phyloP scores from a whole-genome alignment of 2,888 invertebrate species.

The Chloromyia formosa region DNA sequence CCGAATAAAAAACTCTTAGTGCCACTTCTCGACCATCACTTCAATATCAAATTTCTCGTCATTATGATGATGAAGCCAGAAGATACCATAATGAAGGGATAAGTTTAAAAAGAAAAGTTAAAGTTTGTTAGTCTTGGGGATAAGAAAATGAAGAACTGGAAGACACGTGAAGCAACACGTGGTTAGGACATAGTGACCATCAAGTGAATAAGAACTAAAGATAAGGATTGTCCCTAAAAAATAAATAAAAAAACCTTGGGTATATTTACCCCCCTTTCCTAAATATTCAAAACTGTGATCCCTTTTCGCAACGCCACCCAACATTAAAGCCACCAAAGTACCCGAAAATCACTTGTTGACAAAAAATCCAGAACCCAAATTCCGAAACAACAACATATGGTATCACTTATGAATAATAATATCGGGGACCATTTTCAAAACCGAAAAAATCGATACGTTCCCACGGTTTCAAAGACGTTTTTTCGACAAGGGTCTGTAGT shows the following conservation, averaged over 20 bases:
- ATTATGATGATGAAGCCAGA: neutral
- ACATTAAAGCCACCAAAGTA: too few relatives aligned
- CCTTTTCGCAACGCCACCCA: neutral
- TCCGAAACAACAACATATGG: conserved; percentile 37
- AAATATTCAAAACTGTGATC: neutral
- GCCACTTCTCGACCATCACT: conserved; percentile 4
- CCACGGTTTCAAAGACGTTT: conserved; percentile 40
- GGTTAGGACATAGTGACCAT: too few relatives aligned
- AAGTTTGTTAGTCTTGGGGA: too few relatives aligned
- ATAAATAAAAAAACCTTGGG: too few relatives aligned
- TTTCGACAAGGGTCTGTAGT: neutral
- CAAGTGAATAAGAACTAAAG: too few relatives aligned
- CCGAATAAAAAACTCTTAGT: neutral
- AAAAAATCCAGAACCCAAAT: neutral
- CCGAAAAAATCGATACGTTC: conserved; percentile 15
- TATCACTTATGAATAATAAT: conserved; percentile 29
- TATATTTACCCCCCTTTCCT: neutral
- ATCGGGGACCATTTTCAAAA: conserved; percentile 17
- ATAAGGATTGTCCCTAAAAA: too few relatives aligned
- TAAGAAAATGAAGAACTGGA: too few relatives aligned
- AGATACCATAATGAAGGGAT: neutral
- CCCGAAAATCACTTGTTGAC: too few relatives aligned
- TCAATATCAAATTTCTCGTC: conserved; percentile 28
- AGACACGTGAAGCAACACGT: too few relatives aligned
- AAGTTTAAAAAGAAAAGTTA: neutral